A percentile compares a stretch with the other conserved stretches of the same genome.
phyloP scores from a whole-genome alignment of 2,888 invertebrate species.

The Xestia ashworthii region DNA sequence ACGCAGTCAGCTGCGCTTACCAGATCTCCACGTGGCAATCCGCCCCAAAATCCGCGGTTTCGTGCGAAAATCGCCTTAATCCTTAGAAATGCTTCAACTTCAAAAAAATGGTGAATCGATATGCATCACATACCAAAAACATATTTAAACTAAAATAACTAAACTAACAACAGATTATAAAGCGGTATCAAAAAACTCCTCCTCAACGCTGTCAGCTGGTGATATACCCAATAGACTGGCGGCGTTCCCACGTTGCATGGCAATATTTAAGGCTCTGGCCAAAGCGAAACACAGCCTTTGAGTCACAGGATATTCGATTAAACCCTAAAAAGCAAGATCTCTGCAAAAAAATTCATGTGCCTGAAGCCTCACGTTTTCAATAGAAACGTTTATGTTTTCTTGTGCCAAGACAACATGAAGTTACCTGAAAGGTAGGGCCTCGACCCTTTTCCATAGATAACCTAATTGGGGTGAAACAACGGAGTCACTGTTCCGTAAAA shows the following conservation, averaged over 20 bases:
- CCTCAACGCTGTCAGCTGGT: too few relatives aligned
- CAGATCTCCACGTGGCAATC: neutral
- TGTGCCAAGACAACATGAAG: neutral
- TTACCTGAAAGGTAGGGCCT: neutral
- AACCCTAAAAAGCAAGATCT: neutral
- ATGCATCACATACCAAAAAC: too few relatives aligned
- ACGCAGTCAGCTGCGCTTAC: neutral
- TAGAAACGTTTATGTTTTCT: constrained; percentile 10
- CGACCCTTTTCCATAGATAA: constrained; percentile 45
- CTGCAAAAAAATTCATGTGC: neutral
- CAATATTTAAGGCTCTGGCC: too few relatives aligned
- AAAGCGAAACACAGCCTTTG: too few relatives aligned
- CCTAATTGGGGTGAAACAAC: constrained; percentile 43
- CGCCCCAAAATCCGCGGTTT: neutral
- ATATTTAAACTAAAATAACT: too few relatives aligned
- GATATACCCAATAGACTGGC: too few relatives aligned
- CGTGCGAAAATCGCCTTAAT: too few relatives aligned
- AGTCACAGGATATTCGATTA: neutral
- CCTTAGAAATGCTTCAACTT: too few relatives aligned
- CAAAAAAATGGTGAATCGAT: too few relatives aligned
- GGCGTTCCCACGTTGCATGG: too few relatives aligned
- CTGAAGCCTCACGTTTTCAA: constrained; percentile 9
- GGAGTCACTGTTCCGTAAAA: constrained; percentile 26
- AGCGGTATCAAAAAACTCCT: too few relatives aligned
- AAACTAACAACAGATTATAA: too few relatives aligned